Conservation (phyloP, 1,140 invertebrate species). For the Bombus difficillimus region DNA sequence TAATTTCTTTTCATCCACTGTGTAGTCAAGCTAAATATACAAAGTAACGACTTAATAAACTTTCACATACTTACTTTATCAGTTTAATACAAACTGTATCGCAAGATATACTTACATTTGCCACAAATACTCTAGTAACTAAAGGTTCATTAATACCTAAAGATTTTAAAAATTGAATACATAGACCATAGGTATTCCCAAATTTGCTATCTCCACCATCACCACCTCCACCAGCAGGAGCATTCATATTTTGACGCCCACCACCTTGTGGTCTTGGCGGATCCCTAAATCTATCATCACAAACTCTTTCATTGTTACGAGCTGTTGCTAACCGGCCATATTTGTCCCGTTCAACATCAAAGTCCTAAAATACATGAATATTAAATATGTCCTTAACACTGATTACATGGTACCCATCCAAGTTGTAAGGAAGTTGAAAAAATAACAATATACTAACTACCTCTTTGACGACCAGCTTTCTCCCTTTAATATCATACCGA, state of each 20-base stretch:
- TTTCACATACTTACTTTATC: neutral
- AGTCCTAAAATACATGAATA: slow-evolving; percentile 81
- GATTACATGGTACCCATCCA: neutral
- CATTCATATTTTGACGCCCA: slow-evolving; percentile 76
- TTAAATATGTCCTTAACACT: neutral
- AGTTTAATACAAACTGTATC: neutral
- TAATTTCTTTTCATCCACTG: slow-evolving; percentile 96
- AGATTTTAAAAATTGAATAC: slow-evolving; percentile 94
- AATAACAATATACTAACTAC: slow-evolving; percentile 78
- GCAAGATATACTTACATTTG: slow-evolving; percentile 93
- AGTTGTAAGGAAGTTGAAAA: slow-evolving; percentile 23
- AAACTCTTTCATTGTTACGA: slow-evolving; percentile 77
- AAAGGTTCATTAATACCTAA: slow-evolving; percentile 96
- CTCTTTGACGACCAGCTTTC: too few relatives aligned
- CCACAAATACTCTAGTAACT: slow-evolving; percentile 97
- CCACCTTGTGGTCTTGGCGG: slow-evolving; percentile 72
- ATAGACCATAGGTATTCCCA: slow-evolving; percentile 96
- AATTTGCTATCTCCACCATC: slow-evolving; percentile 84
- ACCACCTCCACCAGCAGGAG: slow-evolving; percentile 79
- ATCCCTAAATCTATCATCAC: slow-evolving; percentile 80
- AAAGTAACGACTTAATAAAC: neutral
- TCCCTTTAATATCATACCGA: slow-evolving; percentile 95
- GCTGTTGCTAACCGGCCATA: slow-evolving; percentile 83
- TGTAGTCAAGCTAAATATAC: slow-evolving; percentile 93
- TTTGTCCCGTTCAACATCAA: slow-evolving; percentile 86